phyloP scores from a whole-genome alignment of 2,888 invertebrate species.

The Marronus borbonicus region DNA sequence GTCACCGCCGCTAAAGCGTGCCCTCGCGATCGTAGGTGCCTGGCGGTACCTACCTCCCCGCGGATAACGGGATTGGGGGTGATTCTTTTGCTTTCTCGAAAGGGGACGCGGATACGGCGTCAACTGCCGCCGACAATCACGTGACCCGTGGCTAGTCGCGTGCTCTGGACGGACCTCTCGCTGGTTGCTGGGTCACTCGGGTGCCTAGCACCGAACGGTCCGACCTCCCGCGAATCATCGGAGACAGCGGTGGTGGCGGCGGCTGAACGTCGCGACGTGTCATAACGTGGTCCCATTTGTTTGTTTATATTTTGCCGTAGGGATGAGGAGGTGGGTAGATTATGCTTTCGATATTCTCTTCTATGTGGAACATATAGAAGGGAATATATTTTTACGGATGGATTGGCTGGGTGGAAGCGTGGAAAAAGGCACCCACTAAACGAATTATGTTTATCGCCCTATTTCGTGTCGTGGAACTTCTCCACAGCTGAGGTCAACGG shows the following conservation, averaged over 20 bases:
- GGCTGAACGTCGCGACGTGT: slow-evolving; percentile 12
- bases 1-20: slow-evolving; percentile 56
- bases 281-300: slow-evolving; percentile 37
- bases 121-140: slow-evolving; percentile 61
- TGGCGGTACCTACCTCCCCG: slow-evolving; percentile 59
- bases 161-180: slow-evolving; percentile 60
- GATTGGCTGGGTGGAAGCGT: slow-evolving; percentile 13
- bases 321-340: background rate
- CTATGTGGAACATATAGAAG: no score
- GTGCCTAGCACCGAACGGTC: slow-evolving; percentile 63
- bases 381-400: slow-evolving; percentile 40
- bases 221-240: slow-evolving; percentile 31
- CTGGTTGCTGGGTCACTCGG: slow-evolving; percentile 59
- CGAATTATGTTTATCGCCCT: slow-evolving; percentile 41
- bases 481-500: background rate
- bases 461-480: slow-evolving; percentile 26
- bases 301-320: slow-evolving; percentile 18
- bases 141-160: slow-evolving; percentile 70
- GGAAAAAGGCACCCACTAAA: slow-evolving; percentile 26
- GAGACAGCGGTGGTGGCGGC: slow-evolving; percentile 1
- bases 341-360: background rate
- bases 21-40: slow-evolving; percentile 58
- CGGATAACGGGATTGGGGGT: slow-evolving; percentile 33
- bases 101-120: slow-evolving; percentile 36
- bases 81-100: background rate